Base-by-base conservation (phyloP, 2,888 invertebrate genomes). In the Torymus auratus region DNA sequence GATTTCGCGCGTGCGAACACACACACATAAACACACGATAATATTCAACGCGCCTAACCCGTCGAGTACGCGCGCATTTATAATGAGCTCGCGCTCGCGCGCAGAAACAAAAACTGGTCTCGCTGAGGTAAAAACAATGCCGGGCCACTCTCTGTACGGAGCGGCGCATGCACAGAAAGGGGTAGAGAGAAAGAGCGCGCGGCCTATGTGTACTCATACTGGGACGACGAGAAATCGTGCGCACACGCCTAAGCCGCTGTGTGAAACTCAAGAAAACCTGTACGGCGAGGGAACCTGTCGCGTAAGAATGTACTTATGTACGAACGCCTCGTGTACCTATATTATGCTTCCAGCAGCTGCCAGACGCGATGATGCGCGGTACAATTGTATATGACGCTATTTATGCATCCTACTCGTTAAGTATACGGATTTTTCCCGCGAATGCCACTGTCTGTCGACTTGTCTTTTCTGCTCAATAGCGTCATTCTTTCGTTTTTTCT, bases 71-170 rank as follows among this genome's bases (percentile, higher is more conserved):
- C 85, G 85, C 86, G 87, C 86, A 87, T 88, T 87, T 87, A 87
- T 89, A 89, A 89, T 89, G 88, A 89, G 88, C 87, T 82, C 61
- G 67, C 71, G 71, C 53, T 53, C 53, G 56, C 68, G 53, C 23
- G 85, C 86, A 85, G 87, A 88, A 88, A 87, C 86, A 89, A 89
- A 89, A 90, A 90, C 89, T 90, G 88, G 89, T 90, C 89, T 88
- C 84, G 87, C 88, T 52, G 83, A 85, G 85, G 86, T 89, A 90
- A 90, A 82, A 89, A 89, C 89, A 90, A 90, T 88, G 86, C 84
- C 80, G 85, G 84, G 78, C 82, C 84, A 80, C 78, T 84, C 60
- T 28, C 76, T 81, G 68, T 83, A 81, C 84, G 80, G 69, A 82
- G 56, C 14, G 56, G 62, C 28, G 28, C 28, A 28, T 28, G 28